Conservation (phyloP, 2,113 vertebrate genomes). For the Verasper variegatus region DNA sequence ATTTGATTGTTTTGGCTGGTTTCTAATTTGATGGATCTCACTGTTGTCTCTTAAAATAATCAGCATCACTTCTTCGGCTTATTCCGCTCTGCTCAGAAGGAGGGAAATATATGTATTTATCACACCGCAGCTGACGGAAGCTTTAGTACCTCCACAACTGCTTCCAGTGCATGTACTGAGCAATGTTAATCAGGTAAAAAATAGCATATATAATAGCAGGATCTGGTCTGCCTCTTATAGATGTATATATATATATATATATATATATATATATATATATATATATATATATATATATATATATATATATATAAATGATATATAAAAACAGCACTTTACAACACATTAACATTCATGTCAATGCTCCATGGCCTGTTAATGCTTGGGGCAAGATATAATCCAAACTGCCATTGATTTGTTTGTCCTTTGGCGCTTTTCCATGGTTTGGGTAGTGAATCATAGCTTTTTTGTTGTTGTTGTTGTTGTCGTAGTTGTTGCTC, state of each 20-base stretch:
- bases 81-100: conserved; percentile 16
- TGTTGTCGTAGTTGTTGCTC: conserved; percentile 46
- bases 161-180: conserved; percentile 5
- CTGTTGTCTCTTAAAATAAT: conserved; percentile 57
- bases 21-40: conserved; percentile 69
- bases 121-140: conserved; percentile 24
- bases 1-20: conserved; percentile 75
- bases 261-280: conserved; percentile 22
- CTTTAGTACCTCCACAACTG: conserved; percentile 1
- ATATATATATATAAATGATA: conserved; percentile 15
- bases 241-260: conserved; percentile 23
- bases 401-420: conserved; percentile 79
- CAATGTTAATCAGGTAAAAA: conserved; percentile 54
- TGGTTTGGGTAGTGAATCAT: conserved; percentile 74
- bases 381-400: conserved; percentile 72
- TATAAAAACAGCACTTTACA: conserved; percentile 67
- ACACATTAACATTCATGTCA: conserved; percentile 70
- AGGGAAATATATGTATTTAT: conserved; percentile 45
- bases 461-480: conserved; percentile 53
- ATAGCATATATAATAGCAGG: conserved; percentile 12
- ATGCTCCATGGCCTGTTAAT: conserved; percentile 62
- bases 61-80: conserved; percentile 44
- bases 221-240: conserved; percentile 20
- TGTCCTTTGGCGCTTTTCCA: conserved; percentile 73
- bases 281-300: too few relatives aligned